These are phyloP conservation scores for Ornithoptera priamus DNA, from an alignment of 2,888 invertebrate species.

Conservation along the genomic window DNA sequence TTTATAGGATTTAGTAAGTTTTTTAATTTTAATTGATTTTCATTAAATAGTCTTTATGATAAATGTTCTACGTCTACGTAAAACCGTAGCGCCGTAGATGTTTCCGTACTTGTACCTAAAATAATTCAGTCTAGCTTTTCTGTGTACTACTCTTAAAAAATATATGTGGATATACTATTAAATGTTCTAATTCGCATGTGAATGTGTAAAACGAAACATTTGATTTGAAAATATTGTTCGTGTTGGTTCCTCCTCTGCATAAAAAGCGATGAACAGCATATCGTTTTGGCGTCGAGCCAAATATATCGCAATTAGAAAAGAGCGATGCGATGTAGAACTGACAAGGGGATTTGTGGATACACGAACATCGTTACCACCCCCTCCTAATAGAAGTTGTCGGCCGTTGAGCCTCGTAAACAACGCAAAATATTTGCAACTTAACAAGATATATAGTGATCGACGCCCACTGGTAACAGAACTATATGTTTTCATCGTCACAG, in stretches of 20 bases:
- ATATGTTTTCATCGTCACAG: too few species aligned
- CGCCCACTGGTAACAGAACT: not conserved
- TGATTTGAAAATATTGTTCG: not conserved
- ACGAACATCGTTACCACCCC: constrained; percentile 22
- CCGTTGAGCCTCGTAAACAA: not conserved
- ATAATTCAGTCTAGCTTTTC: not conserved
- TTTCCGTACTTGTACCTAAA: too few species aligned
- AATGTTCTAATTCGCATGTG: not conserved
- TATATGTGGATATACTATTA: not conserved
- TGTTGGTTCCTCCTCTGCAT: constrained; percentile 18
- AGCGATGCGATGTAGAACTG: constrained; percentile 24
- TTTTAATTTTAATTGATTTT: too few species aligned
- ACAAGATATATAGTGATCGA: not conserved
- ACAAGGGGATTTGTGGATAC: constrained; percentile 24
- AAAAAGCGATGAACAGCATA: constrained; percentile 21
- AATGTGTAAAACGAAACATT: not conserved
- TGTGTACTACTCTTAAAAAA: not conserved
- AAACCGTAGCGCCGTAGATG: too few species aligned
- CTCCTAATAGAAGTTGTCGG: not conserved
- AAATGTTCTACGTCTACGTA: too few species aligned
- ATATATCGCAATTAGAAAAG: constrained; percentile 25
- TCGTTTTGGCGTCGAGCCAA: constrained; percentile 21
- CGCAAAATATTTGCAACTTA: not conserved
- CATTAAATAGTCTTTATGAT: too few species aligned
- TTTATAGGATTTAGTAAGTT: too few species aligned